phyloP scores from a whole-genome alignment of 2,113 vertebrate species.

The Sigmodon hispidus region DNA sequence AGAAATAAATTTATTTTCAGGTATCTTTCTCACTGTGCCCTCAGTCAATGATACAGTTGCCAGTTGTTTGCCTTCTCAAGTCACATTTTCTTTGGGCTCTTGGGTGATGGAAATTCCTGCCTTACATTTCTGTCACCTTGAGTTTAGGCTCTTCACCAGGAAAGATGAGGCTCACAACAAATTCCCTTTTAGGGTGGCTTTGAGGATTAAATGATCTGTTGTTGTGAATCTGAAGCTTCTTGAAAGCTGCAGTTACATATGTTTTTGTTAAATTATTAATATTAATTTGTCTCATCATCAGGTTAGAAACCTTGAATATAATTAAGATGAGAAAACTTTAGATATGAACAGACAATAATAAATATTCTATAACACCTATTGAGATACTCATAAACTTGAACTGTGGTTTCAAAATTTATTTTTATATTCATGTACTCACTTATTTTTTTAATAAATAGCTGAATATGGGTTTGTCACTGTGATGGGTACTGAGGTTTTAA shows the following conservation, averaged over 20 bases:
- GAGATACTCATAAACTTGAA: background rate
- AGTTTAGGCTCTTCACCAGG: background rate
- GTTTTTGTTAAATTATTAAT: background rate
- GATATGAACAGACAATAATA: background rate
- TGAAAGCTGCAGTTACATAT: background rate
- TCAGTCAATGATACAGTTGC: background rate
- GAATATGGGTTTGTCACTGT: background rate
- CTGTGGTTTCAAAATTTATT: background rate
- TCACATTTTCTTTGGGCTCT: background rate
- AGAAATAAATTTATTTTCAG: background rate
- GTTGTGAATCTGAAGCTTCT: background rate
- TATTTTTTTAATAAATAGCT: slow-evolving; percentile 21
- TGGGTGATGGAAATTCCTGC: background rate
- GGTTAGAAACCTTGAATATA: background rate
- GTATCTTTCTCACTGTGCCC: background rate
- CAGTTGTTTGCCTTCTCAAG: background rate
- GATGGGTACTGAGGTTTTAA: background rate
- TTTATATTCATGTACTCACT: background rate
- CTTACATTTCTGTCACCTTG: background rate
- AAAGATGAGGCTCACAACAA: background rate
- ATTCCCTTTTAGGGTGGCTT: background rate
- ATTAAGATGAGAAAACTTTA: slow-evolving; percentile 4
- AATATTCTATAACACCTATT: background rate
- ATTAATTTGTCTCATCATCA: background rate
- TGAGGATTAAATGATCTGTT: background rate